These are phyloP conservation scores for Danio kyathit DNA, from an alignment of 2,797 vertebrate species.

Conservation along the genomic window DNA sequence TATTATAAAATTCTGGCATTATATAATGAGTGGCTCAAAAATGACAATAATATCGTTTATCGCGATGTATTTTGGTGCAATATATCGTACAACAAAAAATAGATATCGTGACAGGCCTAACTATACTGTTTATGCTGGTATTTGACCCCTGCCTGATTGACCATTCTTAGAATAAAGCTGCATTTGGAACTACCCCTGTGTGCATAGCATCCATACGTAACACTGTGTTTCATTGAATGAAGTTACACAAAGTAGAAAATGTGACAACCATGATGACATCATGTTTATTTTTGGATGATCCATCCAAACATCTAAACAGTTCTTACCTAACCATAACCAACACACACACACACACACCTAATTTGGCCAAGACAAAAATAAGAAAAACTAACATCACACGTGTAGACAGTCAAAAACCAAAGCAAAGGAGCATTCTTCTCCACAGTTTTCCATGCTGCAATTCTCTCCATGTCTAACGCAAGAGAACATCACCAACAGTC, in stretches of 20 bases:
- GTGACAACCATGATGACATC: background rate
- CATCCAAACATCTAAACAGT: background rate
- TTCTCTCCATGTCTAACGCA: background rate
- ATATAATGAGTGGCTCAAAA: too few relatives aligned
- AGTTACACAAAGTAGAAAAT: background rate
- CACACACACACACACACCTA: background rate
- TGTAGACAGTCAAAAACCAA: conserved; percentile 10
- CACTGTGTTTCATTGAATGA: background rate
- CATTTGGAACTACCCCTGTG: too few relatives aligned
- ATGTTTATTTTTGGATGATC: background rate
- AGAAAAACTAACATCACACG: background rate
- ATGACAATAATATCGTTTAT: too few relatives aligned
- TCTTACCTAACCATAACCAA: background rate
- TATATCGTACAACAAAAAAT: too few relatives aligned
- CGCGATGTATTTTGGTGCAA: too few relatives aligned
- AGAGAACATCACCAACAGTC: background rate
- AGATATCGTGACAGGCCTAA: too few relatives aligned
- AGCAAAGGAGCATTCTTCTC: background rate
- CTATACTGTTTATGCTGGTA: too few relatives aligned
- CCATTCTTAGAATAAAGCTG: too few relatives aligned
- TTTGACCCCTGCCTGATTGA: too few relatives aligned
- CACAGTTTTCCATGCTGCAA: background rate
- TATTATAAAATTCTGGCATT: too few relatives aligned
- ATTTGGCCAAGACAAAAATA: background rate
- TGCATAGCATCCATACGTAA: too few relatives aligned